Conservation (phyloP, 2,888 invertebrate species). For the Drosophila rubida region DNA sequence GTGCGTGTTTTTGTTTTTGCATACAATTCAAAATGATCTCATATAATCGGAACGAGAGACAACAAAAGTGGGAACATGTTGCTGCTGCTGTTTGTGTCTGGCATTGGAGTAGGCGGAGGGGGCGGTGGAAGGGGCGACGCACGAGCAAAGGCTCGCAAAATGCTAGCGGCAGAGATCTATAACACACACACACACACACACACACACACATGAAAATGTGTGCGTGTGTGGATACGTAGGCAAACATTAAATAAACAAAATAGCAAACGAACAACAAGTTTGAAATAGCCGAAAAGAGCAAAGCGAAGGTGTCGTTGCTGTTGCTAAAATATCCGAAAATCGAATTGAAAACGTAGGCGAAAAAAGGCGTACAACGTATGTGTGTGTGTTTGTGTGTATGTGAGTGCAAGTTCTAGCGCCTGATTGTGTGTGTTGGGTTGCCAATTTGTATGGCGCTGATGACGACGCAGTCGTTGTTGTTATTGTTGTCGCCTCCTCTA, state of each 20-base stretch:
- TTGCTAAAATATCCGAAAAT: slow-evolving; percentile 67
- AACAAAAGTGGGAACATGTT: slow-evolving; percentile 62
- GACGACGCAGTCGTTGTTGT: slow-evolving; percentile 34
- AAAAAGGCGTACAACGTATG: slow-evolving; percentile 52
- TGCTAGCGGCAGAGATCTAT: slow-evolving; percentile 43
- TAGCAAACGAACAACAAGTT: slow-evolving; percentile 65
- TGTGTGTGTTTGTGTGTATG: slow-evolving; percentile 25
- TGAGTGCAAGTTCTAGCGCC: slow-evolving; percentile 40
- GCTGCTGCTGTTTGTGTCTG: slow-evolving; percentile 44
- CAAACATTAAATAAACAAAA: slow-evolving; percentile 78
- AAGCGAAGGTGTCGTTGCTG: slow-evolving; percentile 72
- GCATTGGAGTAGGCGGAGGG: slow-evolving; percentile 61
- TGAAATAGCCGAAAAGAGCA: slow-evolving; percentile 61
- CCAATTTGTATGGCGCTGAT: slow-evolving; percentile 63
- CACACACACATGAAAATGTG: slow-evolving; percentile 15
- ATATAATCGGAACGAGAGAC: slow-evolving; percentile 68
- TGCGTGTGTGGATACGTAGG: slow-evolving; percentile 26
- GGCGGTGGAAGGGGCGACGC: slow-evolving; percentile 18
- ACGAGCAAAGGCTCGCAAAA: slow-evolving; percentile 49
- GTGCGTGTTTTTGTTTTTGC: slow-evolving; percentile 65
- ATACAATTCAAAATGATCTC: slow-evolving; percentile 75
- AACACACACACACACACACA: slow-evolving; percentile 28
- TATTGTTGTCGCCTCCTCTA: slow-evolving; percentile 31
- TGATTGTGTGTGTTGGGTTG: slow-evolving; percentile 40
- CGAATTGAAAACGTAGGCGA: slow-evolving; percentile 77